Percentiles rank a stretch among this genome's conserved stretches.
Evolutionary conservation across 2,888 invertebrate species (phyloP).

Genomic region (Lithophane leautieri): DNA sequence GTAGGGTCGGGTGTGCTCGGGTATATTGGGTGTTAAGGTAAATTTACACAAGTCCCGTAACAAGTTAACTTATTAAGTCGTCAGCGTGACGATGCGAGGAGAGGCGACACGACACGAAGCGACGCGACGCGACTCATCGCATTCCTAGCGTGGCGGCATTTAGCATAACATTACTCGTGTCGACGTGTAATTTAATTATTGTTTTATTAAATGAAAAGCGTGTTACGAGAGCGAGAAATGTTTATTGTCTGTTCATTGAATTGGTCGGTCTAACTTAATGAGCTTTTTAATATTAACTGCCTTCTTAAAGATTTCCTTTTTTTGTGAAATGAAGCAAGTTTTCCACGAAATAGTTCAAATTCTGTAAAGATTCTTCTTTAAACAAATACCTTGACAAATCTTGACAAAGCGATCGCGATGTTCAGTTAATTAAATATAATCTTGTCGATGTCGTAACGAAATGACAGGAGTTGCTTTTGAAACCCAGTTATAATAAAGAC

Average conservation of each 20-base stretch:
- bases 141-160: constrained; percentile 73
- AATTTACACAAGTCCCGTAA: constrained; percentile 88
- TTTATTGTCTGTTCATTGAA: background rate
- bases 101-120: constrained; percentile 70
- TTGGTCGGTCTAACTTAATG: background rate
- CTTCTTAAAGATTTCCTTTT: background rate
- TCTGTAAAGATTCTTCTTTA: background rate
- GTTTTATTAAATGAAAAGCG: constrained; percentile 51
- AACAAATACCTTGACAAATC: constrained; percentile 17
- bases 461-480: constrained; percentile 65
- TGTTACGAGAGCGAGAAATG: constrained; percentile 2
- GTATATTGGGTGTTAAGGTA: constrained; percentile 87
- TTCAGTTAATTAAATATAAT: constrained; percentile 68
- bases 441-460: constrained; percentile 62
- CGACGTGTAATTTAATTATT: constrained; percentile 57
- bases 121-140: constrained; percentile 79
- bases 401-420: constrained; percentile 26
- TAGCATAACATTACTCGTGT: constrained; percentile 64
- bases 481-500: constrained; percentile 68
- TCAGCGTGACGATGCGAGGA: constrained; percentile 77
- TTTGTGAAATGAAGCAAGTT: background rate
- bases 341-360: background rate
- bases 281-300: background rate
- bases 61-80: constrained; percentile 89
- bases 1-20: constrained; percentile 77